These are phyloP conservation scores for Unio delphinus DNA, from an alignment of 2,888 invertebrate species.

Conservation along the genomic window DNA sequence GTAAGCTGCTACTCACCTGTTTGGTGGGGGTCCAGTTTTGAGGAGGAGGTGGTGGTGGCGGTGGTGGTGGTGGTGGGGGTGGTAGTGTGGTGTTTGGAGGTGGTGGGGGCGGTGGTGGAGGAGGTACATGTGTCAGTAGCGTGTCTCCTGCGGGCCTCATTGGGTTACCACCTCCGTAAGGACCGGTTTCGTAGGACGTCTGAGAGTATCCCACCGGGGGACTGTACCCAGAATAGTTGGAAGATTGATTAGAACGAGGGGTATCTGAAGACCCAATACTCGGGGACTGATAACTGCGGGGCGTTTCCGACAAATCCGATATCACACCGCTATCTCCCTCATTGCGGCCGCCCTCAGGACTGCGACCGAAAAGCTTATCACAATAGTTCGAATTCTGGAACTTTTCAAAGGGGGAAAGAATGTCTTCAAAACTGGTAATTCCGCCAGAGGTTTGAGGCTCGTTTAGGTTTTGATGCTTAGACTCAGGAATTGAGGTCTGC, in stretches of 20 bases:
- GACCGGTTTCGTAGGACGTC: constrained; percentile 14
- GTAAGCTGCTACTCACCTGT: neutral
- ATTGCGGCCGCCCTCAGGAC: constrained; percentile 26
- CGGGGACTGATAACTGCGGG: constrained; percentile 22
- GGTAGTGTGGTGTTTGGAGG: constrained; percentile 33
- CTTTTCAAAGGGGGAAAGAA: constrained; percentile 50
- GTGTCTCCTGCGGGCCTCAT: constrained; percentile 15
- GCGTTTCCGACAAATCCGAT: constrained; percentile 24
- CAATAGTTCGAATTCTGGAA: constrained; percentile 48
- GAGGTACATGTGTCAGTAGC: constrained; percentile 30
- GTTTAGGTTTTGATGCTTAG: constrained; percentile 15
- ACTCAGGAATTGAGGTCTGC: constrained; percentile 2
- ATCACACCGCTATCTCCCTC: constrained; percentile 40
- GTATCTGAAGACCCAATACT: constrained; percentile 31
- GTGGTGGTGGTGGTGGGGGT: constrained; percentile 41
- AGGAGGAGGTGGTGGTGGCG: constrained; percentile 32
- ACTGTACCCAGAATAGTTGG: constrained; percentile 26
- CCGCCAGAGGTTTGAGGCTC: constrained; percentile 19
- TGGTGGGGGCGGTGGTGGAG: constrained; percentile 41
- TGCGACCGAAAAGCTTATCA: constrained; percentile 39
- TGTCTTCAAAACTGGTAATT: constrained; percentile 49
- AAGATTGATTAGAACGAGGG: constrained; percentile 29
- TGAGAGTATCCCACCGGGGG: constrained; percentile 20
- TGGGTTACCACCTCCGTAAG: constrained; percentile 4
- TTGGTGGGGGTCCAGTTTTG: constrained; percentile 17